A percentile compares a stretch with the other conserved stretches of the same genome.
Conservation (phyloP, 1,140 invertebrate genomes). For the Apis cerana region DNA sequence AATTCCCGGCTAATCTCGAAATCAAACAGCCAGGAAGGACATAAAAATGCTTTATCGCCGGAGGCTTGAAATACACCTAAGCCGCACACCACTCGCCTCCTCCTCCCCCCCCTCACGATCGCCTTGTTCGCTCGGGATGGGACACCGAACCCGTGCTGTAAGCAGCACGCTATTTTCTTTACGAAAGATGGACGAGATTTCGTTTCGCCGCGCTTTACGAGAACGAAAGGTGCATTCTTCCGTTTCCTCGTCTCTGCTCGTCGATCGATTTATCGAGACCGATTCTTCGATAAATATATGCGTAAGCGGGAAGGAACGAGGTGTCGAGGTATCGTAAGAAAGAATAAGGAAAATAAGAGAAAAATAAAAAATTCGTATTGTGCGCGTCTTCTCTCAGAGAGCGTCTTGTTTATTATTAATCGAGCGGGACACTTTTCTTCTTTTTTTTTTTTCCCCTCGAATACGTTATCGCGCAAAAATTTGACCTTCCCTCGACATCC, state of each 20-base stretch:
- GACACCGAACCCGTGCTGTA: constrained; percentile 5
- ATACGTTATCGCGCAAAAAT: too few species aligned
- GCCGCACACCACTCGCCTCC: constrained; percentile 28
- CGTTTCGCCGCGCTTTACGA: not conserved
- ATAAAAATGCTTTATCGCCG: constrained; percentile 81
- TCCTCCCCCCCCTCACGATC: constrained; percentile 28
- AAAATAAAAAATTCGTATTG: too few species aligned
- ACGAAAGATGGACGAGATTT: constrained; percentile 31
- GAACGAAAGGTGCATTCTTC: not conserved
- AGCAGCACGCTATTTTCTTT: constrained; percentile 32
- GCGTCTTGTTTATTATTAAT: too few species aligned
- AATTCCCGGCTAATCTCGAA: constrained; percentile 81
- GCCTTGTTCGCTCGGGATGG: constrained; percentile 34
- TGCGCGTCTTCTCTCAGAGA: too few species aligned
- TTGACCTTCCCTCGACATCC: too few species aligned
- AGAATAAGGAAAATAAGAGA: too few species aligned
- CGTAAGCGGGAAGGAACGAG: too few species aligned
- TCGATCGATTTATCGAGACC: too few species aligned
- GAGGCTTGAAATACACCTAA: constrained; percentile 67
- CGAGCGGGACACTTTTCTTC: too few species aligned
- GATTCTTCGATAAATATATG: too few species aligned
- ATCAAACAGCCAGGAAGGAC: constrained; percentile 77
- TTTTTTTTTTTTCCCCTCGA: too few species aligned
- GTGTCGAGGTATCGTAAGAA: too few species aligned
- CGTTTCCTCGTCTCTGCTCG: not conserved